Evolutionary conservation across 2,888 invertebrate genomes (phyloP).

Genomic region (Megalurothrips usitatus): DNA sequence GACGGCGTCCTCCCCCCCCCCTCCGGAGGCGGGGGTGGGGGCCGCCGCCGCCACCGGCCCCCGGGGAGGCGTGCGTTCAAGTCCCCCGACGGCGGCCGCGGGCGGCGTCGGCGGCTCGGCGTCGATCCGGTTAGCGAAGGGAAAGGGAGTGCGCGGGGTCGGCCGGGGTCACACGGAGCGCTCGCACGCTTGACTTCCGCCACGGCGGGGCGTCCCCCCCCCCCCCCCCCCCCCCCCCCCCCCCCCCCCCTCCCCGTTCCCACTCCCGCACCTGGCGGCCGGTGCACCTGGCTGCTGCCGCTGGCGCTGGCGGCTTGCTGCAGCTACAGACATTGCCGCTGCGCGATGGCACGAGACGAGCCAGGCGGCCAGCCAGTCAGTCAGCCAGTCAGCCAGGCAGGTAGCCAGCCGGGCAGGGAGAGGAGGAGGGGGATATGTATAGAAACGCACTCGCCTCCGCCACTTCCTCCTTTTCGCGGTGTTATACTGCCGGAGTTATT

Average conservation of each 20-base stretch:
- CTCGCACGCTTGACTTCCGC: constrained; percentile 18
- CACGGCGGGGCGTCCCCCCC: background rate
- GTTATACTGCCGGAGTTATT: background rate
- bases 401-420: too few relatives aligned
- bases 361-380: too few relatives aligned
- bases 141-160: background rate
- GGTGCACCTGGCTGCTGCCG: background rate
- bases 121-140: background rate
- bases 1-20: too few relatives aligned
- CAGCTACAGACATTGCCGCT: too few relatives aligned
- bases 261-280: background rate
- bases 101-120: too few relatives aligned
- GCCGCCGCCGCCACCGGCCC: too few relatives aligned
- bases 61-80: too few relatives aligned
- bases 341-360: too few relatives aligned
- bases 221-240: background rate
- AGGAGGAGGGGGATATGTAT: background rate
- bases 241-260: background rate
- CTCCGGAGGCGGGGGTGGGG: too few relatives aligned
- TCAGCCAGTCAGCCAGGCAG: too few relatives aligned
- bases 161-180: background rate
- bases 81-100: too few relatives aligned
- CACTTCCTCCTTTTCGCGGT: background rate
- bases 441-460: too few relatives aligned
- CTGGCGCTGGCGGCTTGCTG: background rate